These are phyloP conservation scores for Gambusia affinis DNA, from an alignment of 2,113 vertebrate genomes.

Conservation along the genomic window DNA sequence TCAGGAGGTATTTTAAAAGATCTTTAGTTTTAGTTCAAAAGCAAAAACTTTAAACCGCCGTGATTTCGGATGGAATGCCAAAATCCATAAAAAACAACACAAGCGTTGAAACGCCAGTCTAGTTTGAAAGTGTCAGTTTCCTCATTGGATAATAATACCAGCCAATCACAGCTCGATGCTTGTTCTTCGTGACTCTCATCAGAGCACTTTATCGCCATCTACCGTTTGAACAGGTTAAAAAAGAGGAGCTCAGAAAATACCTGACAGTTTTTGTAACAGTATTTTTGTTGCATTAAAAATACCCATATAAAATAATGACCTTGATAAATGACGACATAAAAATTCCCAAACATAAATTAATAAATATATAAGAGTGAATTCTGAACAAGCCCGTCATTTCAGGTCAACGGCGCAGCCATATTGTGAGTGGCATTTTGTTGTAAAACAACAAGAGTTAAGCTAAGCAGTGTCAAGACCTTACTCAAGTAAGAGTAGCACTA, in stretches of 20 bases:
- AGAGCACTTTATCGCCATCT: conserved; percentile 5
- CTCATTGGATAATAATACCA: conserved; percentile 18
- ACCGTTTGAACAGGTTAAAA: not conserved
- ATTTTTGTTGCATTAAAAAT: no score
- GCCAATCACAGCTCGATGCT: conserved; percentile 38
- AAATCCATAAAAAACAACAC: not conserved
- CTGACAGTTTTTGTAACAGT: not conserved
- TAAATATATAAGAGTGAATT: no score
- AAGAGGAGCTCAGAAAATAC: not conserved
- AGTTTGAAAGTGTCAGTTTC: conserved; percentile 38
- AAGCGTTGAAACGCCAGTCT: not conserved
- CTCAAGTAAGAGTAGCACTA: no score
- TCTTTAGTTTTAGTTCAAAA: not conserved
- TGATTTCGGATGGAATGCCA: not conserved
- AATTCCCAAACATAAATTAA: not conserved
- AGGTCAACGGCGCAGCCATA: not conserved
- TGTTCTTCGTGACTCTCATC: conserved; percentile 42
- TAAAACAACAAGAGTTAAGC: not conserved
- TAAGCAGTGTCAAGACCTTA: not conserved
- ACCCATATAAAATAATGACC: no score
- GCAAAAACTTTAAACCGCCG: not conserved
- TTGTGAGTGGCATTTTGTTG: not conserved
- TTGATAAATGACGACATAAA: no score
- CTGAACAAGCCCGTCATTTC: no score
- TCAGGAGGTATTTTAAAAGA: not conserved